A percentile compares a stretch with the other conserved stretches of the same genome.
Conservation (phyloP, 92 coral and sea anemone genomes). For the Palythoa grandiflora region DNA sequence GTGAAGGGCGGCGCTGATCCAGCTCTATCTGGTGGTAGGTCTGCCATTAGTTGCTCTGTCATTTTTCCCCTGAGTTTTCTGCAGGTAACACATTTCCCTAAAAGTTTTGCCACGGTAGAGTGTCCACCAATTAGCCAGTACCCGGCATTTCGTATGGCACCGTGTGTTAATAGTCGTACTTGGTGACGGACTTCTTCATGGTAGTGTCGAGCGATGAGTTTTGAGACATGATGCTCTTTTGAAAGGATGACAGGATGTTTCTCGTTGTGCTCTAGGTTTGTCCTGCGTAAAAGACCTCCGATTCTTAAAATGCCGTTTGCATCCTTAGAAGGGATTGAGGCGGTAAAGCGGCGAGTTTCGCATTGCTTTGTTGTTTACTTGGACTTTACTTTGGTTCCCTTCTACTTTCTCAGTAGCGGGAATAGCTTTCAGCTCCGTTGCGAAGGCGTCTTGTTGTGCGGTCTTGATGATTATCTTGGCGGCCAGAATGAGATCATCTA, state of each 20-base stretch:
- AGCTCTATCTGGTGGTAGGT: too few species aligned
- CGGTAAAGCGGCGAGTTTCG: conserved; percentile 22
- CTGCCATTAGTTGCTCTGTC: too few species aligned
- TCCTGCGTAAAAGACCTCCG: too few species aligned
- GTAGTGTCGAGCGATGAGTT: conserved; percentile 16
- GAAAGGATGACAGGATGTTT: conserved; percentile 50
- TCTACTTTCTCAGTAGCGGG: background rate
- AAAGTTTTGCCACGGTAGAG: too few species aligned
- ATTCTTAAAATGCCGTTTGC: too few species aligned
- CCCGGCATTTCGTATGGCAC: conserved; percentile 31
- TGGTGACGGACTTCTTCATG: conserved; percentile 46
- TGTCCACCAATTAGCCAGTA: conserved; percentile 17
- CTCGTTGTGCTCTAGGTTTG: conserved; percentile 4
- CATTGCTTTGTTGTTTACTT: background rate
- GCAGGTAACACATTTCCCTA: too few species aligned
- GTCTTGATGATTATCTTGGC: background rate
- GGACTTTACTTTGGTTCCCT: background rate
- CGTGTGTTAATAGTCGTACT: conserved; percentile 48
- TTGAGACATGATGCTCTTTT: background rate
- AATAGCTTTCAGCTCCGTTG: background rate
- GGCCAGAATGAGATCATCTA: background rate
- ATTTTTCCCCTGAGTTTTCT: too few species aligned
- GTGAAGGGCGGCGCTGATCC: too few species aligned
- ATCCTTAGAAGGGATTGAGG: conserved; percentile 27
- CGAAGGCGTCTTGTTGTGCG: background rate